Evolutionary conservation across 2,888 invertebrate species (phyloP).

Genomic region (Acanthosepion lycidas): DNA sequence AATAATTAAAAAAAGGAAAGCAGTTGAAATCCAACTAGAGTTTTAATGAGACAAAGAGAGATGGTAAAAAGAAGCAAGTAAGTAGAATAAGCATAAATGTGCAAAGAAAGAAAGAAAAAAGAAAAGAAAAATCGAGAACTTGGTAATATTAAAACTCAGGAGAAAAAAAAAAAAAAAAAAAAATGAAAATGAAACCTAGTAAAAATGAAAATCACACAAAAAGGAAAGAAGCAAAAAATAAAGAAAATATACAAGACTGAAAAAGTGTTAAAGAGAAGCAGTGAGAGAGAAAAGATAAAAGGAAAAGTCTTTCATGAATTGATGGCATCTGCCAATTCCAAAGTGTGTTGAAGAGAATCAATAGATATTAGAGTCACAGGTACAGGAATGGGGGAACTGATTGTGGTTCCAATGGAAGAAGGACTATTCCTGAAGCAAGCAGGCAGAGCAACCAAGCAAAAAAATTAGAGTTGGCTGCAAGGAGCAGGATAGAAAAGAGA

Average conservation of each 20-base stretch:
- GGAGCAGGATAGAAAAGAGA: not conserved
- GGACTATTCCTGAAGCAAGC: not conserved
- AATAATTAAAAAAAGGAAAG: too few species aligned
- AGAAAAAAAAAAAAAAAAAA: not conserved
- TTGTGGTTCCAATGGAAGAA: not conserved
- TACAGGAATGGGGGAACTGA: not conserved
- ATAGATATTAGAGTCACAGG: conserved; percentile 16
- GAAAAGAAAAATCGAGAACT: not conserved
- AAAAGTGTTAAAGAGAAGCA: not conserved
- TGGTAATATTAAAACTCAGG: not conserved
- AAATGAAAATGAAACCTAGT: not conserved
- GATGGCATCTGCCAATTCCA: conserved; percentile 20
- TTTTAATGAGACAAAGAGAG: not conserved
- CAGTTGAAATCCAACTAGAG: too few species aligned
- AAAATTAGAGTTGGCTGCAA: not conserved
- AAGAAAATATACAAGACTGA: not conserved
- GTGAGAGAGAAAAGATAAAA: too few species aligned
- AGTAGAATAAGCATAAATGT: not conserved
- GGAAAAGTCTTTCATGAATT: not conserved
- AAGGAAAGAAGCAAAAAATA: not conserved
- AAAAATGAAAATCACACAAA: not conserved
- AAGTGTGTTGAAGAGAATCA: not conserved
- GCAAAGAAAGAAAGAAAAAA: not conserved
- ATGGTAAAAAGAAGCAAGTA: not conserved
- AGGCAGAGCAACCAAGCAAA: not conserved